Percentiles rank a stretch among this genome's conserved stretches.
Evolutionary conservation across 1,140 invertebrate genomes (phyloP).

Genomic region (Atta cephalotes): DNA sequence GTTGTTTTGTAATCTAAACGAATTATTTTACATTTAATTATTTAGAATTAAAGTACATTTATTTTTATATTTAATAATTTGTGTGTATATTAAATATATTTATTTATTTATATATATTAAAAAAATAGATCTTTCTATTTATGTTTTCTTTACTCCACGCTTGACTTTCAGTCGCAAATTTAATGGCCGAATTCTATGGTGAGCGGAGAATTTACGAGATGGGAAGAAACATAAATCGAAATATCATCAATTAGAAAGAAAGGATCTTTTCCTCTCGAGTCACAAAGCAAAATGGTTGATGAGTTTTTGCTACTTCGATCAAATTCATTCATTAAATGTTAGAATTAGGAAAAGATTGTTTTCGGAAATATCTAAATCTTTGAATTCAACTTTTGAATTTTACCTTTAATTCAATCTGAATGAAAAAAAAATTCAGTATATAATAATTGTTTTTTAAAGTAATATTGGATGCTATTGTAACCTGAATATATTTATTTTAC

Average conservation of each 20-base stretch:
- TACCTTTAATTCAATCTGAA: not conserved
- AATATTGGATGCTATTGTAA: not conserved
- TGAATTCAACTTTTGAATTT: not conserved
- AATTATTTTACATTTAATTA: no score
- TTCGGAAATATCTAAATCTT: not conserved
- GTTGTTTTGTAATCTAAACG: no score
- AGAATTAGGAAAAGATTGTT: not conserved
- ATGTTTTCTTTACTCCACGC: no score
- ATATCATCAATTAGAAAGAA: conserved; percentile 23
- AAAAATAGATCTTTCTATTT: not conserved
- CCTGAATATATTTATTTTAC: not conserved
- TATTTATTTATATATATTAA: conserved; percentile 16
- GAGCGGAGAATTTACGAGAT: conserved; percentile 30
- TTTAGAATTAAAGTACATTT: not conserved
- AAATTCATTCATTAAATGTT: conserved; percentile 31
- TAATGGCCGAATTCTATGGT: conserved; percentile 58
- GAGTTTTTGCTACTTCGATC: conserved; percentile 60
- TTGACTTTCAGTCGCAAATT: conserved; percentile 13
- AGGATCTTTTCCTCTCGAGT: conserved; percentile 3
- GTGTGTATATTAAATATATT: not conserved
- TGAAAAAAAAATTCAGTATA: not conserved
- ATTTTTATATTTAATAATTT: conserved; percentile 9
- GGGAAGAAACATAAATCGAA: not conserved
- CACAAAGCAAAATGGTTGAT: conserved; percentile 70
- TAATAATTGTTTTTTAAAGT: not conserved